A percentile compares a stretch with the other conserved stretches of the same genome.
phyloP scores from a whole-genome alignment of 1,140 invertebrate genomes.

The Eciton burchellii region DNA sequence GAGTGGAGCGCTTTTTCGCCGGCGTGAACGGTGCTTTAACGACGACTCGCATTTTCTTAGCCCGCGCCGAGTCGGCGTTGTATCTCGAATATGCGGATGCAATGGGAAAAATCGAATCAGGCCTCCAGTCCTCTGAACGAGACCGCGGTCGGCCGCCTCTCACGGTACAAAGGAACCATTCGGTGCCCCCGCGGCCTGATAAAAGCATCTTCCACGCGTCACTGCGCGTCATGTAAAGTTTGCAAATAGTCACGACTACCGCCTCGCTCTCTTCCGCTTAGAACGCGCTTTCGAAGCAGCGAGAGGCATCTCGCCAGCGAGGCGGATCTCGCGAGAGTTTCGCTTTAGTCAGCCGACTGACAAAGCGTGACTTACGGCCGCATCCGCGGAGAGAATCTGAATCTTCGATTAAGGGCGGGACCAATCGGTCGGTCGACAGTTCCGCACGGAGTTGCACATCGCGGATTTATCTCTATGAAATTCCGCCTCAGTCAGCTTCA shows the following conservation, averaged over 20 bases:
- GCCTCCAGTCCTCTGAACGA: constrained; percentile 17
- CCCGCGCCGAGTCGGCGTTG: background rate
- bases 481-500: constrained; percentile 1
- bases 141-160: constrained; percentile 8
- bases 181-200: constrained; percentile 30
- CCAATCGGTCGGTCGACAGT: constrained; percentile 24
- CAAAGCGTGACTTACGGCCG: constrained; percentile 56
- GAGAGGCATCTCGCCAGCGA: constrained; percentile 3
- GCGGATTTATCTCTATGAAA: constrained; percentile 12
- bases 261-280: constrained; percentile 28
- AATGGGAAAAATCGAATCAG: constrained; percentile 25
- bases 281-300: constrained; percentile 28
- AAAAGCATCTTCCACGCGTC: constrained; percentile 51
- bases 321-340: constrained; percentile 8
- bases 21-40: constrained; percentile 10
- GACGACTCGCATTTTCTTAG: constrained; percentile 44
- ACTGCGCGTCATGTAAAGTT: constrained; percentile 23
- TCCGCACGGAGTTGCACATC: constrained; percentile 29
- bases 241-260: constrained; percentile 47
- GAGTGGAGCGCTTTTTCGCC: background rate
- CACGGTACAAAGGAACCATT: constrained; percentile 27
- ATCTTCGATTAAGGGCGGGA: constrained; percentile 18
- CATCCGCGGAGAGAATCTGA: background rate
- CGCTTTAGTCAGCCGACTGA: constrained; percentile 41
- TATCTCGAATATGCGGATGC: constrained; percentile 2